A percentile compares a stretch with the other conserved stretches of the same genome.
Evolutionary conservation across 2,797 vertebrate genomes (phyloP).

Genomic region (Buphagus erythrorhynchus): DNA sequence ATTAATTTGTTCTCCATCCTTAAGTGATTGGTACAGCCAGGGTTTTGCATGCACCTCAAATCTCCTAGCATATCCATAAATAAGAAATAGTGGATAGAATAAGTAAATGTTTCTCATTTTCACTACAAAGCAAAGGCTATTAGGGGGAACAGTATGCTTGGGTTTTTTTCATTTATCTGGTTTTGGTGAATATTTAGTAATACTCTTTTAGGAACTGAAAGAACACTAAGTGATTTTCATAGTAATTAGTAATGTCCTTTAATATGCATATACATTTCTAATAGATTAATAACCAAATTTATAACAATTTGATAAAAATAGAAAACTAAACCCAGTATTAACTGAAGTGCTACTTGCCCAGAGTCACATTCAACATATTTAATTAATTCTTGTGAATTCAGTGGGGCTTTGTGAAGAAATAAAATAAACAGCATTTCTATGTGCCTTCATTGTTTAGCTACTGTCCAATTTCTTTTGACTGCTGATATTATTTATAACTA

Average conservation of each 20-base stretch:
- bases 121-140: neutral
- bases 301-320: neutral
- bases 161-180: neutral
- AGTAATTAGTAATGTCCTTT: neutral
- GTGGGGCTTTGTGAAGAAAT: neutral
- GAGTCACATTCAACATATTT: neutral
- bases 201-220: neutral
- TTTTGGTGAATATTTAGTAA: neutral
- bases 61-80: neutral
- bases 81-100: neutral
- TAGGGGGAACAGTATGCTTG: neutral
- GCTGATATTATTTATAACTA: constrained; percentile 55
- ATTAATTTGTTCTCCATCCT: neutral
- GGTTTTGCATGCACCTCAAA: neutral
- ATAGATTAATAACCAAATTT: neutral
- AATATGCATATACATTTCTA: neutral
- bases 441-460: constrained; percentile 43
- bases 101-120: neutral
- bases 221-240: neutral
- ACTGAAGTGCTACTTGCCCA: neutral
- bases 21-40: neutral
- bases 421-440: constrained; percentile 21
- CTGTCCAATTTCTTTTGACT: constrained; percentile 18
- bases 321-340: constrained; percentile 3
- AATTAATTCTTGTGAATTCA: neutral